A percentile compares a stretch with the other conserved stretches of the same genome.
Evolutionary conservation across 2,888 invertebrate genomes (phyloP).

Genomic region (Lottia scabra): DNA sequence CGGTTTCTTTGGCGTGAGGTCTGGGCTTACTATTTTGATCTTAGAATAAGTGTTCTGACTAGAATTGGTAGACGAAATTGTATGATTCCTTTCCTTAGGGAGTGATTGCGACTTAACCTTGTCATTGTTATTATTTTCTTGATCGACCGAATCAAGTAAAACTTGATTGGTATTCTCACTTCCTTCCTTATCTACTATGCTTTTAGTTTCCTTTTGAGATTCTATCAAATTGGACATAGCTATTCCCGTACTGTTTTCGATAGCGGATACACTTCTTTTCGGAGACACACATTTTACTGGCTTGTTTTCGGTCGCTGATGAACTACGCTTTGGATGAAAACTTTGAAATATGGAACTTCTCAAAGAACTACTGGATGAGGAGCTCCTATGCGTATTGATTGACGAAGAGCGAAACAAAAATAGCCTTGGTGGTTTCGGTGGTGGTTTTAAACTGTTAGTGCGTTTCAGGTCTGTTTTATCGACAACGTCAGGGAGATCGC

Average conservation of each 20-base stretch:
- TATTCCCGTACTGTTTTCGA: slow-evolving; percentile 1
- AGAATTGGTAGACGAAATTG: slow-evolving; percentile 13
- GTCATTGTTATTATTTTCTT: slow-evolving; percentile 18
- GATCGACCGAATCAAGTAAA: slow-evolving; percentile 12
- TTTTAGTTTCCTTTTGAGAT: slow-evolving; percentile 8
- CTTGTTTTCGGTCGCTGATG: neutral
- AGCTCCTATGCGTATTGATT: slow-evolving; percentile 46
- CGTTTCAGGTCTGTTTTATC: slow-evolving; percentile 41
- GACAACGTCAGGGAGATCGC: slow-evolving; percentile 46
- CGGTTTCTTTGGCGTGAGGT: slow-evolving; percentile 40
- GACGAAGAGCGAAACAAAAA: slow-evolving; percentile 51
- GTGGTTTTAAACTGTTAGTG: slow-evolving; percentile 48
- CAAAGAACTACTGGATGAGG: slow-evolving; percentile 38
- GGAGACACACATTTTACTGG: neutral
- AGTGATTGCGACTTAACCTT: neutral
- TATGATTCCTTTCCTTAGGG: neutral
- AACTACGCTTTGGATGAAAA: neutral
- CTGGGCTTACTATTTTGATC: slow-evolving; percentile 54
- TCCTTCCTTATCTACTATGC: slow-evolving; percentile 2
- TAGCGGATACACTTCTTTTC: slow-evolving; percentile 5
- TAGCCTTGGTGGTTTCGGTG: slow-evolving; percentile 60
- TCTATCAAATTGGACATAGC: slow-evolving; percentile 1
- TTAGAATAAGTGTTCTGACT: slow-evolving; percentile 23
- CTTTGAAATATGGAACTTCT: slow-evolving; percentile 39
- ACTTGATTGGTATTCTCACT: slow-evolving; percentile 18